A percentile compares a stretch with the other conserved stretches of the same genome.
Evolutionary conservation across 1,140 invertebrate genomes (phyloP).

Genomic region (Drosophila bifasciata): DNA sequence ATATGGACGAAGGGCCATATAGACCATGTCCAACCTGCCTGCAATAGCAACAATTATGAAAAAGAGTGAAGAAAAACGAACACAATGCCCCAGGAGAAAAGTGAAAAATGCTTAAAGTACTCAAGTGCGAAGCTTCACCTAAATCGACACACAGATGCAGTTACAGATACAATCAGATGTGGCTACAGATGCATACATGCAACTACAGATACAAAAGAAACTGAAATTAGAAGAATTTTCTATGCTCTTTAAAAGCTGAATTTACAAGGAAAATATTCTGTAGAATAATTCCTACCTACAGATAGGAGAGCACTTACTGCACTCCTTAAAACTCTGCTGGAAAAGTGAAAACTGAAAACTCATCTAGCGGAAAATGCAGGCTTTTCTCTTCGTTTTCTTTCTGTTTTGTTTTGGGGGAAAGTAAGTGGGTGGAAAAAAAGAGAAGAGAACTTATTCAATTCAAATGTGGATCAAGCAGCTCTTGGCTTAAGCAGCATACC

Average conservation of each 20-base stretch:
- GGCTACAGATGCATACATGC: not conserved
- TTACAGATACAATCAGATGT: slow-evolving; percentile 11
- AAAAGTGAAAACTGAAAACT: slow-evolving; percentile 11
- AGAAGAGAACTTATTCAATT: slow-evolving; percentile 4
- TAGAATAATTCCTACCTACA: no score
- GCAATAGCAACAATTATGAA: slow-evolving; percentile 58
- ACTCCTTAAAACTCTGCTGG: not conserved
- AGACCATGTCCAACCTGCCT: slow-evolving; percentile 73
- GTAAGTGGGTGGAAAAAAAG: not conserved
- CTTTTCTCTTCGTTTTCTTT: no score
- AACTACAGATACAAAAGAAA: not conserved
- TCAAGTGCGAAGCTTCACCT: slow-evolving; percentile 48
- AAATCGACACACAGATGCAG: slow-evolving; percentile 17
- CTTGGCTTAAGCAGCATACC: slow-evolving; percentile 19
- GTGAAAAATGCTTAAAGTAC: slow-evolving; percentile 71
- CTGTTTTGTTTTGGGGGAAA: slow-evolving; percentile 1
- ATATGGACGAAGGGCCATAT: slow-evolving; percentile 42
- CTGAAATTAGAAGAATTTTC: no score
- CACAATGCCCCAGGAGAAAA: slow-evolving; percentile 41
- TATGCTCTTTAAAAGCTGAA: no score
- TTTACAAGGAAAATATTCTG: no score
- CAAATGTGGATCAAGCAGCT: slow-evolving; percentile 40
- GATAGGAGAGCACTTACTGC: no score
- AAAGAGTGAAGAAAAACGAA: slow-evolving; percentile 33
- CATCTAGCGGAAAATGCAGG: no score